Base-by-base conservation (phyloP, 2,888 invertebrate species). In the Catocala fraxini region DNA sequence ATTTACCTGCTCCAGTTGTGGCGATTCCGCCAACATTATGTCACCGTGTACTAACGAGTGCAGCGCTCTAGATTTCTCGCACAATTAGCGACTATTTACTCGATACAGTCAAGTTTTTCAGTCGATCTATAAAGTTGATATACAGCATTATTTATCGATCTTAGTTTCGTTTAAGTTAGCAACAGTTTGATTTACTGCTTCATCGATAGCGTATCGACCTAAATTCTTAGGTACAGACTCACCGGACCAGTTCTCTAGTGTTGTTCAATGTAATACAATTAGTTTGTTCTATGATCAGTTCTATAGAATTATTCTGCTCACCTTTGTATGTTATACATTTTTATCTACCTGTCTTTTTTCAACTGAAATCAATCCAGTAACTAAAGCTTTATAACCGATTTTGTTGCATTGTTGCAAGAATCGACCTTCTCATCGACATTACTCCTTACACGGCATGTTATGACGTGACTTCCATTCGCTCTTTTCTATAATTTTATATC, bases 1-100 rank as follows among this genome's bases (percentile, higher is more conserved):
- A 90, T 88, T 87, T 80, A 87, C 76, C 77, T 83, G 88, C 76
- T 86, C 82, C 34, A 84, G 77, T 88, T 88, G 80, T 70, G 79
- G 72, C 70, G 70, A 81, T 81, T 84, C 78, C 77, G 71, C 72
- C 71, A 65, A 59, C 75, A 72, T 89, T 87, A 89, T 88, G 87
- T 89, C 86, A 89, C 79, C 73, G 61, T 62, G 56, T 71, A 70
- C 65, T 58, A 79, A 71, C 65, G 73, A 85, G 82, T 83, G 67
- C 82, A 81, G 52, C 76, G 87, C 64, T 81, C 89, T 76, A 85
- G 83, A 84, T 89, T 83, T 79, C 81, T 77, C 77, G 76, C 80
- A 78, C 85, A 86, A 86, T 85, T 84, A 86, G 70, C 79, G 71
- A 79, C 75, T 80, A 75, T 85, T 85, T 83, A 82, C 71, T 68